A percentile compares a stretch with the other conserved stretches of the same genome.
phyloP scores from a whole-genome alignment of 92 coral and sea anemone genomes.

The Epizoanthus fatuus region DNA sequence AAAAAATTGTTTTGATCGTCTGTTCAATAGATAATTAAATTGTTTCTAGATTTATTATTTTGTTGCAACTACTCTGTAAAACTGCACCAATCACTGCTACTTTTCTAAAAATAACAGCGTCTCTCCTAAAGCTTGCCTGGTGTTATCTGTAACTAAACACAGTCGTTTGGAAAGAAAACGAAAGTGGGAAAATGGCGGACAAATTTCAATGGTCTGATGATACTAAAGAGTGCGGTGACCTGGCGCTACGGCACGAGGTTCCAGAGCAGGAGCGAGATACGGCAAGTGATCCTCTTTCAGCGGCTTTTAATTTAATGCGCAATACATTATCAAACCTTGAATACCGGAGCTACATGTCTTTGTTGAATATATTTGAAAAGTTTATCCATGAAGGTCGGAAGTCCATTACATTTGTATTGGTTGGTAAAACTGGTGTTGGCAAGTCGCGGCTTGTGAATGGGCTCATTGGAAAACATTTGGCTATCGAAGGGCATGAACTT shows the following conservation, averaged over 20 bases:
- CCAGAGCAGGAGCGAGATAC: too few species aligned
- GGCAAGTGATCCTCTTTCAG: background rate
- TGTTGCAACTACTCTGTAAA: too few species aligned
- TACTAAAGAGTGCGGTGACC: too few species aligned
- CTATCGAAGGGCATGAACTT: background rate
- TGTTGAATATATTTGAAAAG: background rate
- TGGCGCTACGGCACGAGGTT: too few species aligned
- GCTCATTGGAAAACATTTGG: background rate
- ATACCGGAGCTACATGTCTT: background rate
- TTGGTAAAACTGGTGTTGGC: background rate
- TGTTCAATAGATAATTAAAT: too few species aligned
- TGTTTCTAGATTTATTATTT: too few species aligned
- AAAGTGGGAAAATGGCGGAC: background rate
- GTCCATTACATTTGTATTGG: background rate
- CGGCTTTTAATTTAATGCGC: background rate
- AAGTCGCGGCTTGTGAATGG: background rate
- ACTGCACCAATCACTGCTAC: too few species aligned
- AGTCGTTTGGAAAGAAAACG: background rate
- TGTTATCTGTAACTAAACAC: background rate
- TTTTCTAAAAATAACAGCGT: background rate
- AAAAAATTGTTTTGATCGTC: too few species aligned
- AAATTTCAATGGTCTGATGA: background rate
- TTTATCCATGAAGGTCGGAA: constrained; percentile 5
- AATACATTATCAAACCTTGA: background rate
- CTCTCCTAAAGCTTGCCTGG: background rate